These are phyloP conservation scores for Ectemnius lituratus DNA, from an alignment of 2,888 invertebrate genomes.

Conservation along the genomic window DNA sequence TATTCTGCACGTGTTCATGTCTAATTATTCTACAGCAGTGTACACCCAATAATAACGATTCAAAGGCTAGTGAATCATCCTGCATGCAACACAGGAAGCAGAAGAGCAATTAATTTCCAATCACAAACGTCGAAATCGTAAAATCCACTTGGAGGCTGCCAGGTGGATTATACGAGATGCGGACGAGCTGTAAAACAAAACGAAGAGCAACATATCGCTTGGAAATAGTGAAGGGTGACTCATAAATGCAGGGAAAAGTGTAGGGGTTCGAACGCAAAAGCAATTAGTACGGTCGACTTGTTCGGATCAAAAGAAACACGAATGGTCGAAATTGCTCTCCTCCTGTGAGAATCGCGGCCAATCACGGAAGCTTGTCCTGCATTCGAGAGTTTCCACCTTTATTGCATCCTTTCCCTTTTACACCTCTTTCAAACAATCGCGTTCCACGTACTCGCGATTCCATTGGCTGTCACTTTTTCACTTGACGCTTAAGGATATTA, in stretches of 20 bases:
- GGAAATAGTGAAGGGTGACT: background rate
- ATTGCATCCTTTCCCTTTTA: background rate
- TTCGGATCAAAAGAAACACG: slow-evolving; percentile 38
- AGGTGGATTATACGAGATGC: too few species aligned
- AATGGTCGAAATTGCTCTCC: slow-evolving; percentile 31
- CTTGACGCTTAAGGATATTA: too few species aligned
- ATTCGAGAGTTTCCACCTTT: background rate
- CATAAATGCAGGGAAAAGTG: slow-evolving; percentile 15
- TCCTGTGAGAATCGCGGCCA: slow-evolving; percentile 16
- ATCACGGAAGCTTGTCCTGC: slow-evolving; percentile 21
- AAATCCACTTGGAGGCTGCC: too few species aligned
- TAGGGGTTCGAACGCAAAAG: slow-evolving; percentile 31
- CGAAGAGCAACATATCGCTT: background rate
- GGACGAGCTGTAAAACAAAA: background rate
- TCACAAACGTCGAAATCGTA: too few species aligned
- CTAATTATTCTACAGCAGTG: too few species aligned
- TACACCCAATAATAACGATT: too few species aligned
- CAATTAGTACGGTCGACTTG: slow-evolving; percentile 47
- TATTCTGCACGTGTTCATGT: too few species aligned
- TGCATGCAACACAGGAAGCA: too few species aligned
- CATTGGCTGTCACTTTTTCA: too few species aligned
- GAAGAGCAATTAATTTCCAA: too few species aligned
- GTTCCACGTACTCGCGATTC: background rate
- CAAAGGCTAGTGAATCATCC: too few species aligned
- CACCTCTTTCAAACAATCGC: background rate